Evolutionary conservation across 1,140 invertebrate species (phyloP).

Genomic region (Gonatopus flavifemur): DNA sequence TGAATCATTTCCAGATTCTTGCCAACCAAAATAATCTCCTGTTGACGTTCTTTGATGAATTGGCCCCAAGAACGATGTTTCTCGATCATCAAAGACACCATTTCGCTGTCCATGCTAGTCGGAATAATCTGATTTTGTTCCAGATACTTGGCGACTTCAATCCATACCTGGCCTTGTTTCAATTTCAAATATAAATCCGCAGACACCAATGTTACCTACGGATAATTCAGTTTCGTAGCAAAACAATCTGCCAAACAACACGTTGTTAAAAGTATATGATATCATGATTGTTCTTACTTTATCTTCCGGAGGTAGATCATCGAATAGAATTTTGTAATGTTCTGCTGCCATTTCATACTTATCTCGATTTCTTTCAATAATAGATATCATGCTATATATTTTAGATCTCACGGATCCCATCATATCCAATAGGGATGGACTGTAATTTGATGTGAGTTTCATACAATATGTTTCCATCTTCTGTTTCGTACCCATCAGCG

Average conservation of each 20-base stretch:
- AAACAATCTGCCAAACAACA: background rate
- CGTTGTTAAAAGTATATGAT: background rate
- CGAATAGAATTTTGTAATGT: conserved; percentile 33
- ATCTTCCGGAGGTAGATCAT: conserved; percentile 31
- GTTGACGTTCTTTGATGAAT: conserved; percentile 26
- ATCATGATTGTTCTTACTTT: conserved; percentile 16
- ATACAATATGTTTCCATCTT: conserved; percentile 25
- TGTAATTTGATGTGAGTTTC: conserved; percentile 18
- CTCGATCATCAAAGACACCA: conserved; percentile 35
- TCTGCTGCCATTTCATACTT: conserved; percentile 21
- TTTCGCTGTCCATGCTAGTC: conserved; percentile 32
- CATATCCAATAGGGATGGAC: conserved; percentile 28
- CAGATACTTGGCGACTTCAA: conserved; percentile 31
- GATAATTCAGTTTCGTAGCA: background rate
- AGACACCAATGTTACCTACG: conserved; percentile 33
- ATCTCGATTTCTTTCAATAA: conserved; percentile 28
- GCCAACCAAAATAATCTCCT: conserved; percentile 16
- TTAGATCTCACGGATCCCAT: conserved; percentile 39
- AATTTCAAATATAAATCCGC: conserved; percentile 35
- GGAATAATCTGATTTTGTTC: conserved; percentile 29
- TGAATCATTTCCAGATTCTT: conserved; percentile 8
- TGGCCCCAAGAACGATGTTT: conserved; percentile 23
- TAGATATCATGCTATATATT: conserved; percentile 35
- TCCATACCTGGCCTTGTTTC: conserved; percentile 39
- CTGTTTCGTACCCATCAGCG: conserved; percentile 31